Conservation (phyloP, 2,797 vertebrate genomes). For the Synaphobranchus kaupii region DNA sequence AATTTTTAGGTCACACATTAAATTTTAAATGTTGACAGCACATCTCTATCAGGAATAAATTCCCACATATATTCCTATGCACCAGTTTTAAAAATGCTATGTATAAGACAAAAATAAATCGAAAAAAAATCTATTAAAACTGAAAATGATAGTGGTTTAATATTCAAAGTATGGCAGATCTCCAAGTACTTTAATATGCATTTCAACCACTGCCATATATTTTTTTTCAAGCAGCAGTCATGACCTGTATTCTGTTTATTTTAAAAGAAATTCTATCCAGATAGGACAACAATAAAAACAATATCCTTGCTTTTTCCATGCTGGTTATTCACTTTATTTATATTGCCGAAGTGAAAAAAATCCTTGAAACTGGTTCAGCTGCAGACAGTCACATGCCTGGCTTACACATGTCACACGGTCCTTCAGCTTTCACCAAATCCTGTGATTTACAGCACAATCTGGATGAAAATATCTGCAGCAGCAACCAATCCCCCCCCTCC, state of each 20-base stretch:
- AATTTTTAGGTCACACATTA: neutral
- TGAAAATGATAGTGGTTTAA: neutral
- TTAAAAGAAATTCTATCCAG: neutral
- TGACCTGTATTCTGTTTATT: neutral
- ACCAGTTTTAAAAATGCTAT: neutral
- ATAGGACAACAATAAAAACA: neutral
- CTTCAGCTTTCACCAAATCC: slow-evolving; percentile 29
- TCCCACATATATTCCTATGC: neutral
- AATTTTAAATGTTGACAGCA: neutral
- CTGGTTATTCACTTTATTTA: neutral
- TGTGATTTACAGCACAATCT: slow-evolving; percentile 25
- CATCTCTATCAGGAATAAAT: neutral
- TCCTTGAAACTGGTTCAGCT: neutral
- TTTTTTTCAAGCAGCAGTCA: neutral
- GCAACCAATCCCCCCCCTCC: slow-evolving; percentile 15
- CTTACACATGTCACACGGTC: slow-evolving; percentile 18
- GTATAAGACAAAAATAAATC: neutral
- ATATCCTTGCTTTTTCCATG: neutral
- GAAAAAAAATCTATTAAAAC: neutral
- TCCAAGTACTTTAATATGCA: neutral
- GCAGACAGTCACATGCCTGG: slow-evolving; percentile 18
- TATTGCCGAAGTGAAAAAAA: slow-evolving; percentile 1
- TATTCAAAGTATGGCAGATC: neutral
- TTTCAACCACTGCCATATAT: neutral
- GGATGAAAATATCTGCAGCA: neutral